Percentiles rank a stretch among this genome's conserved stretches.
These are phyloP conservation scores for Tetramorium parvispinum DNA, from an alignment of 1,140 invertebrate species.

Conservation along the genomic window DNA sequence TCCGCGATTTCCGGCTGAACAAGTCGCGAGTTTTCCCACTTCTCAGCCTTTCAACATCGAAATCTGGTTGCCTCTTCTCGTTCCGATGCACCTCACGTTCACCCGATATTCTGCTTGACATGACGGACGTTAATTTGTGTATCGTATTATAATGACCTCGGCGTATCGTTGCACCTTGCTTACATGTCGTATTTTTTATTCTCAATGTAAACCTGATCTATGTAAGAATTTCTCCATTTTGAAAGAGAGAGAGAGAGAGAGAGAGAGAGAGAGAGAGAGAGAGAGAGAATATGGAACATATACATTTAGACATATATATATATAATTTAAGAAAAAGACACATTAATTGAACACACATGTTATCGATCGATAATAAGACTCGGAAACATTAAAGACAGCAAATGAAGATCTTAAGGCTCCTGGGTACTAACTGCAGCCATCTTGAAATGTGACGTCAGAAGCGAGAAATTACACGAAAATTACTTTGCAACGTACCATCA, in stretches of 20 bases:
- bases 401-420: neutral
- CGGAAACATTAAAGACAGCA: neutral
- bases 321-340: neutral
- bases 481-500: too few species aligned
- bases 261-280: too few species aligned
- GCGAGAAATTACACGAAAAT: too few species aligned
- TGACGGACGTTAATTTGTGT: slow-evolving; percentile 41
- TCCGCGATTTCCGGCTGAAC: slow-evolving; percentile 39
- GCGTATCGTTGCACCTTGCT: slow-evolving; percentile 19
- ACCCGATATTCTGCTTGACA: neutral
- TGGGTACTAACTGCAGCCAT: too few species aligned
- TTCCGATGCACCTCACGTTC: neutral
- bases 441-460: too few species aligned
- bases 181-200: slow-evolving; percentile 1
- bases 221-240: neutral
- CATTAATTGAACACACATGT: neutral
- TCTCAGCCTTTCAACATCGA: slow-evolving; percentile 37
- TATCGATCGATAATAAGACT: neutral
- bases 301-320: too few species aligned
- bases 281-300: neutral
- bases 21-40: slow-evolving; percentile 62
- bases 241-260: too few species aligned
- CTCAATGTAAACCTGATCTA: neutral
- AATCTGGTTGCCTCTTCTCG: neutral
- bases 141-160: neutral